phyloP scores from a whole-genome alignment of 2,888 invertebrate genomes.

The Melanostoma mellinum region DNA sequence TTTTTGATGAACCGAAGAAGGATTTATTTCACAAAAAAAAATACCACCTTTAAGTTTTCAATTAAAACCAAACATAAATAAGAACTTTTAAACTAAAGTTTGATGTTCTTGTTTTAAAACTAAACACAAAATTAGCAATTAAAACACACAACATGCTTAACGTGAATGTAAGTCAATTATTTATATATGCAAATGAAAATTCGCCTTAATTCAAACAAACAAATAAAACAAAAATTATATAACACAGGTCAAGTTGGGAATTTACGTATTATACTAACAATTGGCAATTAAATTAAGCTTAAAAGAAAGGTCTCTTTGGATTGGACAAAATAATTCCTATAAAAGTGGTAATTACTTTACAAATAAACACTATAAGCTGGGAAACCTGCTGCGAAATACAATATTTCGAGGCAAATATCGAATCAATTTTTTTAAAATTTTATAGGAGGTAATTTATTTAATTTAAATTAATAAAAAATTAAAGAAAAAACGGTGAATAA shows the following conservation, averaged over 20 bases:
- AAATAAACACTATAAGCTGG: no score
- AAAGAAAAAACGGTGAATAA: no score
- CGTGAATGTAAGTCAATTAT: conserved; percentile 58
- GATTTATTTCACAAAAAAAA: conserved; percentile 31
- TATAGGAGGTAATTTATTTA: no score
- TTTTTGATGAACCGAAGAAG: not conserved
- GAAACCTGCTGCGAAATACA: no score
- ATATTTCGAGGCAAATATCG: no score
- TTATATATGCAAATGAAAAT: conserved; percentile 64
- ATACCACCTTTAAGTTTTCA: conserved; percentile 47
- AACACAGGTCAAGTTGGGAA: conserved; percentile 42
- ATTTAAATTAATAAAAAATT: no score
- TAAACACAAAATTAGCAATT: conserved; percentile 65
- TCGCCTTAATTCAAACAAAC: conserved; percentile 19
- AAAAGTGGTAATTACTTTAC: no score
- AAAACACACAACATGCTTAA: conserved; percentile 72
- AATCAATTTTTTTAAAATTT: no score
- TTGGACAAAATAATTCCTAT: no score
- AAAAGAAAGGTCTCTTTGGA: not conserved
- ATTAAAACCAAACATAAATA: conserved; percentile 23
- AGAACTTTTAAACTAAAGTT: conserved; percentile 15
- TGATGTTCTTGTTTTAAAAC: conserved; percentile 33
- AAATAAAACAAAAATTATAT: conserved; percentile 31
- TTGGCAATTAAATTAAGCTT: not conserved
- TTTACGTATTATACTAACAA: not conserved